Percentiles rank a stretch among this genome's conserved stretches.
phyloP scores from a whole-genome alignment of 2,113 vertebrate genomes.

The Laterallus jamaicensis region DNA sequence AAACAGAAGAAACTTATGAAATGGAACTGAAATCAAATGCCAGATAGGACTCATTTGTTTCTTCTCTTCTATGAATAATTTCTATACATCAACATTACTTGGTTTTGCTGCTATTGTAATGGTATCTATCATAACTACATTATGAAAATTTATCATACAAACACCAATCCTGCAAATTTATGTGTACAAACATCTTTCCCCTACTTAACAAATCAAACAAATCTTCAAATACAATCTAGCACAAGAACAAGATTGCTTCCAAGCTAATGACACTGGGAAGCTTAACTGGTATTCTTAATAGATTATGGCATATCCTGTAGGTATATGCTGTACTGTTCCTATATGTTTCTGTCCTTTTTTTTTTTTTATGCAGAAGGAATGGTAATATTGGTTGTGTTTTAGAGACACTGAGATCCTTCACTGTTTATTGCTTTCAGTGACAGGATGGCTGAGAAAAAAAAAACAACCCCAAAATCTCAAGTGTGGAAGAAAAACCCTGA shows the following conservation, averaged over 20 bases:
- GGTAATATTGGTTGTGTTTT: not conserved
- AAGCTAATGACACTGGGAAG: not conserved
- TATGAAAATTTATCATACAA: not conserved
- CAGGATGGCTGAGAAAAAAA: not conserved
- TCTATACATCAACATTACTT: not conserved
- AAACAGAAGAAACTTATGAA: not conserved
- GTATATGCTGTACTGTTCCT: not conserved
- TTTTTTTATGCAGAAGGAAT: not conserved
- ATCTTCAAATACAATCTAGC: not conserved
- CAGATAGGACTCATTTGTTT: not conserved
- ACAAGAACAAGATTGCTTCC: not conserved
- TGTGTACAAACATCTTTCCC: not conserved
- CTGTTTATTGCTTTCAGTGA: not conserved
- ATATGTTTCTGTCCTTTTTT: not conserved
- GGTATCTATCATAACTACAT: not conserved
- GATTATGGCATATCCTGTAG: not conserved
- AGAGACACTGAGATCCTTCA: not conserved
- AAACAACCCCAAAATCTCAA: not conserved
- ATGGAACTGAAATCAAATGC: not conserved
- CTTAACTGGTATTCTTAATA: not conserved
- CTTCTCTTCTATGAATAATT: not conserved
- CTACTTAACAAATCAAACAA: not conserved
- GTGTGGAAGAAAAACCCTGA: not conserved
- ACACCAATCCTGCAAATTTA: not conserved
- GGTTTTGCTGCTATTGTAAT: not conserved